phyloP scores from a whole-genome alignment of 2,113 vertebrate species.

The Leuciscus idus region DNA sequence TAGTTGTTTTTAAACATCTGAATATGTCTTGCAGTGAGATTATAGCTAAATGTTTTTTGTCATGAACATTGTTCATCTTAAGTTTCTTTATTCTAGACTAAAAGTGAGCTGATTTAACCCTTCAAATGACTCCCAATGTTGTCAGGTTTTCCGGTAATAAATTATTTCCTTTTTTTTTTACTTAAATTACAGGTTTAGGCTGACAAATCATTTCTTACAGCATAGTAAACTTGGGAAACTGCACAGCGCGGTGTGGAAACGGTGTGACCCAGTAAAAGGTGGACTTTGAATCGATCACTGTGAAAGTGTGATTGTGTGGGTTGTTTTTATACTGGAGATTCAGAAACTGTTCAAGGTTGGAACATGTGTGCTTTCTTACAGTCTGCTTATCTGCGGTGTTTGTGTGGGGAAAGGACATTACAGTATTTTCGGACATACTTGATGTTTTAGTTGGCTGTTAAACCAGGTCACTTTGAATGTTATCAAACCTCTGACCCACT shows the following conservation, averaged over 20 bases:
- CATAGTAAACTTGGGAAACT: too few species aligned
- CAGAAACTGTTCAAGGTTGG: constrained; percentile 9
- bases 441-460: neutral
- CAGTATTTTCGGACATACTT: neutral
- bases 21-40: neutral
- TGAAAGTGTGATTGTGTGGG: constrained; percentile 16
- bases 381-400: constrained; percentile 4
- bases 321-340: constrained; percentile 15
- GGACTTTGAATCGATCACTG: constrained; percentile 9
- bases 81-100: neutral
- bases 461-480: neutral
- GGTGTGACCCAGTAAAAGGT: neutral
- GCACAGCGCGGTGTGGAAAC: neutral
- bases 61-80: neutral
- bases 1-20: neutral
- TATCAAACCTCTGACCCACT: neutral
- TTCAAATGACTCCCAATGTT: neutral
- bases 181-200: neutral
- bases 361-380: neutral
- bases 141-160: neutral
- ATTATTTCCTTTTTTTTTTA: neutral
- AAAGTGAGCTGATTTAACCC: neutral
- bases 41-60: neutral
- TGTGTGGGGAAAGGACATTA: neutral
- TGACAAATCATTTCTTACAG: neutral